A percentile compares a stretch with the other conserved stretches of the same genome.
phyloP scores from a whole-genome alignment of 2,113 vertebrate species.

The Meleagris gallopavo region DNA sequence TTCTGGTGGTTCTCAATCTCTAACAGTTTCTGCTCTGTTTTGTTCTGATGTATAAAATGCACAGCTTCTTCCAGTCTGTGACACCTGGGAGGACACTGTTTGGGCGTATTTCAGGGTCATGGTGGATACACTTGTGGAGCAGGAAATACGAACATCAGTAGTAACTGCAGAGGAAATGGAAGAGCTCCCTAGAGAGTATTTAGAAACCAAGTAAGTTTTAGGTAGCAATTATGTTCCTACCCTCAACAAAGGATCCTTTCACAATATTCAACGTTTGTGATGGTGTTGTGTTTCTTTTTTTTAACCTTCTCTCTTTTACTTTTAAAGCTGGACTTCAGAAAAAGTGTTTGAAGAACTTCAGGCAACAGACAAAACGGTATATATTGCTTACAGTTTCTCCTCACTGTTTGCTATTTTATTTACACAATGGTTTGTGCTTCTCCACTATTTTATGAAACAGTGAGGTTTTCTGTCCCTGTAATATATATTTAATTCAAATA shows the following conservation, averaged over 20 bases:
- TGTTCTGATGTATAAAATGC: neutral
- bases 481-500: neutral
- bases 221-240: neutral
- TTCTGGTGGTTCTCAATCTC: neutral
- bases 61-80: slow-evolving; percentile 93
- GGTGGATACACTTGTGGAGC: slow-evolving; percentile 96
- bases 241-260: neutral
- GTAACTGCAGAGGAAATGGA: slow-evolving; percentile 85
- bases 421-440: neutral
- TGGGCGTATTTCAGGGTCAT: slow-evolving; percentile 96
- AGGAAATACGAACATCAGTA: slow-evolving; percentile 91
- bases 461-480: neutral
- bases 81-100: slow-evolving; percentile 95
- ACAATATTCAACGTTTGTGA: neutral
- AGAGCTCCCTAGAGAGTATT: slow-evolving; percentile 90
- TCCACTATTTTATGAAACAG: neutral
- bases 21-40: neutral
- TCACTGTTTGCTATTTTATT: neutral
- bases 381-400: neutral
- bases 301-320: neutral
- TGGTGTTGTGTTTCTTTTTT: no score
- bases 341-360: slow-evolving; percentile 97
- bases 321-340: slow-evolving; percentile 93
- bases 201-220: slow-evolving; percentile 89
- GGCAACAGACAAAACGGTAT: slow-evolving; percentile 92